Base-by-base conservation (phyloP, 1,140 invertebrate species). In the Trichonephila clavipes region DNA sequence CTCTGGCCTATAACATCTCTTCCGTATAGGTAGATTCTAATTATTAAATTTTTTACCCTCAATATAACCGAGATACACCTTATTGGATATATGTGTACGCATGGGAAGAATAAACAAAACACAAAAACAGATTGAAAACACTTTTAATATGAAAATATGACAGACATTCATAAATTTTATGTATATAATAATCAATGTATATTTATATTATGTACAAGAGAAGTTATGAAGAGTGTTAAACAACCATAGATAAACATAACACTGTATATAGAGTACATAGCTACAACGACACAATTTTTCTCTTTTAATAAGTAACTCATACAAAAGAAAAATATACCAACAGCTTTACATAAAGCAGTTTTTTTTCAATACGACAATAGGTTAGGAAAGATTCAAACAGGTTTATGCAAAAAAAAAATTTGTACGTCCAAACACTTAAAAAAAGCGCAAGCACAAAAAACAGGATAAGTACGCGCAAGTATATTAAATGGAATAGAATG, bases 111-210 rank as follows among this genome's bases (percentile, higher is more conserved):
- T n/a, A 77, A 28, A 91, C 21, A 51, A 7, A 62, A n/a, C 24
- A n/a, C 90, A 91, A 51, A 44, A 87, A 88, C 92, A 93, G 92
- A 88, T 93, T 77, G 86, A 93, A 93, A 93, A 93, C 92, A 88
- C 85, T 93, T 93, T 93, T 93, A 93, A 93, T 93, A 93, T 88
- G 92, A 93, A 93, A 93, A 93, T 93, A 93, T 93, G 86, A 93
- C 92, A 93, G 92, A 93, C 92, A 93, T 93, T 88, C 92, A 93
- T 93, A 93, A 93, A 93, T 58, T 93, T 88, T 86, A 88, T 93
- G 92, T 93, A 93, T 93, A 93, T 93, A 93, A 81, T 81, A 88
- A 77, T 87, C 83, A 92, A 87, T 93, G 86, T 88, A 93, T 93
- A 93, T 93, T 93, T 93, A 88, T 93, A 93, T 81, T 93, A 93